Evolutionary conservation across 2,888 invertebrate genomes (phyloP), one percentile per base, ranked within the genome.

Genomic region (Orgyia antiqua): DNA sequence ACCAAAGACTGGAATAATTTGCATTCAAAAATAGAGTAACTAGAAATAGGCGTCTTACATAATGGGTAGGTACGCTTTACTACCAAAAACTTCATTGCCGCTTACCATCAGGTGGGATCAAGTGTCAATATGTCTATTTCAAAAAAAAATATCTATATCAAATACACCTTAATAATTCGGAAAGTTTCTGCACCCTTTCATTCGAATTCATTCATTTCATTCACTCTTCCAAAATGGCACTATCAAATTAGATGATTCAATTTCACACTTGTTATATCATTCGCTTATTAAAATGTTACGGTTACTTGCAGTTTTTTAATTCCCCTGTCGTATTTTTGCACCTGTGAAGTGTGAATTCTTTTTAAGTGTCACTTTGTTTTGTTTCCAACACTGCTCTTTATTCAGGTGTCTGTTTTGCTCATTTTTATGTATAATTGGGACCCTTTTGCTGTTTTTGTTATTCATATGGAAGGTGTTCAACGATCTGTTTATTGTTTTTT

Each of bases 211-310:
- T 58, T 61, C 71, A 55, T 75, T 73, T 73, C 73, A 73, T 39
- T 52, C 53, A 59, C 49, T 67, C 64, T 69, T 68, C 67, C 53
- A 49, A 68, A 24, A 71, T 70, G 70, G 20, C n/a, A 9, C 73
- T 70, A 59, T 70, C 65, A 77, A 74, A 78, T 80, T 75, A 76
- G 72, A 72, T 65, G 71, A 61, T 71, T 75, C 73, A 75, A 71
- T 78, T 73, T 71, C 70, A 62, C 55, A 58, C 69, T 66, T 68
- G 68, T 62, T 59, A 58, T 68, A 64, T 75, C 76, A 77, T 75
- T 63, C 66, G 64, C 75, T 86, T 82, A 86, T 84, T 86, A 83
- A 83, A 83, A 78, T 75, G 76, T 79, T 64, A 76, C 79, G 80
- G 69, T 62, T 56, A 52, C 62, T 53, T 62, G 51, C 50, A 42